Conservation (phyloP, 2,113 vertebrate species). For the Furnarius figulus region DNA sequence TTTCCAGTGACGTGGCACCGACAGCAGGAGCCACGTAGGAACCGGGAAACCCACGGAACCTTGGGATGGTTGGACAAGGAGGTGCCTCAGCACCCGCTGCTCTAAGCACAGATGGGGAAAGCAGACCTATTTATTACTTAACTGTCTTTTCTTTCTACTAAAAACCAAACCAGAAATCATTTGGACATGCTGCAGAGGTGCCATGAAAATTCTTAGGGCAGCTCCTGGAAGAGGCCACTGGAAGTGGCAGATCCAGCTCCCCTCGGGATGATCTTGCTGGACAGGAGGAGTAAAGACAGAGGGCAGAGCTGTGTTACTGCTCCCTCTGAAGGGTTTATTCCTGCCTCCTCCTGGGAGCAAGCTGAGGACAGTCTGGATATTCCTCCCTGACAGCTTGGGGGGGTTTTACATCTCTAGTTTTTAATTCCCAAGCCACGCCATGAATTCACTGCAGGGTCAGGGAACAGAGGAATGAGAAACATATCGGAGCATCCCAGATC, state of each 20-base stretch:
- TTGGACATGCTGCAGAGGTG: neutral
- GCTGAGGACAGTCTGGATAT: neutral
- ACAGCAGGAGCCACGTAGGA: neutral
- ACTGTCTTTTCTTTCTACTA: neutral
- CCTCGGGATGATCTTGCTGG: too few species aligned
- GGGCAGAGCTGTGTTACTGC: neutral
- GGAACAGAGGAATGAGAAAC: neutral
- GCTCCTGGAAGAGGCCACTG: neutral
- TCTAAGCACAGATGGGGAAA: neutral
- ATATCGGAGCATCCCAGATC: neutral
- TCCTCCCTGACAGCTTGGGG: neutral
- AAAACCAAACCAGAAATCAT: neutral
- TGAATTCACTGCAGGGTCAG: neutral
- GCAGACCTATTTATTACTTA: neutral
- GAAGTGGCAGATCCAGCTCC: neutral
- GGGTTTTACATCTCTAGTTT: neutral
- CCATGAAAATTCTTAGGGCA: neutral
- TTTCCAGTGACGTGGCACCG: neutral
- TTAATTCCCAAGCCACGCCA: neutral
- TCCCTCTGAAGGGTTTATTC: neutral
- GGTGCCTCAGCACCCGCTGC: rapidly evolving
- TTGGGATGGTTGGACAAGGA: neutral
- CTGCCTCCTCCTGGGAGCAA: neutral
- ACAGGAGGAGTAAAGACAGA: neutral
- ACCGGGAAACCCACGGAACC: rapidly evolving